Evolutionary conservation across 2,888 invertebrate species (phyloP).

Genomic region (Campaea margaritaria): DNA sequence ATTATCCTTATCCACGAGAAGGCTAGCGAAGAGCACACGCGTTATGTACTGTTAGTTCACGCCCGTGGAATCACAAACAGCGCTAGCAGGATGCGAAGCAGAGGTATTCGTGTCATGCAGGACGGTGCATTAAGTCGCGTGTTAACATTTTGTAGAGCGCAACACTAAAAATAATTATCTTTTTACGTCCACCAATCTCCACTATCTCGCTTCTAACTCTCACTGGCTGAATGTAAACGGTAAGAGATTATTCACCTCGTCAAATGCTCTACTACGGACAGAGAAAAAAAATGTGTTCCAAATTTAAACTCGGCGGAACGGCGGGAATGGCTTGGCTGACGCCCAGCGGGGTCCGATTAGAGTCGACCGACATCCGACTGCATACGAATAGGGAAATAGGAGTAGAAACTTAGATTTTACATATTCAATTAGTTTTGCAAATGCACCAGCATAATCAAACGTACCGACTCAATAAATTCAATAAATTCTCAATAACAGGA

Average conservation of each 20-base stretch:
- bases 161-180: conserved; percentile 14
- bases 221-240: conserved; percentile 47
- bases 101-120: conserved; percentile 68
- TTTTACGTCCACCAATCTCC: conserved; percentile 17
- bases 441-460: neutral
- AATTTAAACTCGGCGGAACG: conserved; percentile 79
- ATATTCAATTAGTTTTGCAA: conserved; percentile 15
- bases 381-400: conserved; percentile 55
- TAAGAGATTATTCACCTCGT: conserved; percentile 82
- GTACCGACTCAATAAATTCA: neutral
- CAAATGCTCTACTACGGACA: conserved; percentile 66
- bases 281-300: conserved; percentile 78
- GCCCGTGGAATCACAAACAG: conserved; percentile 66
- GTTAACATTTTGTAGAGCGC: conserved; percentile 47
- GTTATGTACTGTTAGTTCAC: conserved; percentile 68
- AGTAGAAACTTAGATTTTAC: conserved; percentile 42
- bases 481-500: conserved; percentile 44
- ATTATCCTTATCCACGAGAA: conserved; percentile 43
- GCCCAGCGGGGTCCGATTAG: conserved; percentile 73
- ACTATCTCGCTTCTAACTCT: conserved; percentile 18
- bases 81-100: conserved; percentile 63
- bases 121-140: conserved; percentile 50
- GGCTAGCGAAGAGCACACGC: conserved; percentile 57
- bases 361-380: conserved; percentile 65
- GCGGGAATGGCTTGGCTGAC: conserved; percentile 78